phyloP scores from a whole-genome alignment of 2,113 vertebrate genomes.

The Syngnathus floridae region DNA sequence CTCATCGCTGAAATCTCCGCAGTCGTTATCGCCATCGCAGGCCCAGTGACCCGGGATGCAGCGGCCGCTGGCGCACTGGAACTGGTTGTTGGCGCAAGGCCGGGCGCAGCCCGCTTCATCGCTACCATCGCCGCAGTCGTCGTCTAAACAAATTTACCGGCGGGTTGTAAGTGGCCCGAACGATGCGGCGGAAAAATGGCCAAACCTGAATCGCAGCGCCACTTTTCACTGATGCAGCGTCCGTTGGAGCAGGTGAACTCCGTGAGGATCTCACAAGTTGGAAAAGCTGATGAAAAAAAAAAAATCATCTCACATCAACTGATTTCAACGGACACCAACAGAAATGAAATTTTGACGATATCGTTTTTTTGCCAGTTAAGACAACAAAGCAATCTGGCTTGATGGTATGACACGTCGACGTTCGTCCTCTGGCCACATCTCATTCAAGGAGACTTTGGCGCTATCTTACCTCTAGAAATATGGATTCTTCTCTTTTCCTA shows the following conservation, averaged over 20 bases:
- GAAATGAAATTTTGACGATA: background rate
- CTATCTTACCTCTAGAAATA: background rate
- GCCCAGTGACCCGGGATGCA: constrained; percentile 91
- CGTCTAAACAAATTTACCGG: constrained; percentile 68
- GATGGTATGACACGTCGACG: background rate
- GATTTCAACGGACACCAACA: background rate
- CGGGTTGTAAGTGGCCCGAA: too few relatives aligned
- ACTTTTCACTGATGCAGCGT: constrained; percentile 87
- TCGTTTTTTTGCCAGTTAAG: background rate
- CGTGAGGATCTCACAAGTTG: constrained; percentile 85
- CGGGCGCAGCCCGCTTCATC: constrained; percentile 84
- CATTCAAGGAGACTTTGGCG: constrained; percentile 1
- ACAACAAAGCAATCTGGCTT: background rate
- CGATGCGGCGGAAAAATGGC: background rate
- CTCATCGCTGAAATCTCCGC: constrained; percentile 94
- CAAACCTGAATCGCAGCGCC: constrained; percentile 94
- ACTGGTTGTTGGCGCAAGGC: constrained; percentile 82
- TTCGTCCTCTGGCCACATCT: background rate
- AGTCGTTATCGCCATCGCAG: constrained; percentile 96
- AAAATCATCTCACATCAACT: background rate
- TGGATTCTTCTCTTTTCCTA: background rate
- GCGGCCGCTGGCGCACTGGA: constrained; percentile 83
- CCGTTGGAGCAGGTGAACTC: constrained; percentile 91
- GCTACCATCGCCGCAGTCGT: constrained; percentile 93
- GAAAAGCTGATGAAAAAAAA: constrained; percentile 74